These are phyloP conservation scores for Anabas testudineus DNA, from an alignment of 2,797 vertebrate genomes.

Conservation along the genomic window DNA sequence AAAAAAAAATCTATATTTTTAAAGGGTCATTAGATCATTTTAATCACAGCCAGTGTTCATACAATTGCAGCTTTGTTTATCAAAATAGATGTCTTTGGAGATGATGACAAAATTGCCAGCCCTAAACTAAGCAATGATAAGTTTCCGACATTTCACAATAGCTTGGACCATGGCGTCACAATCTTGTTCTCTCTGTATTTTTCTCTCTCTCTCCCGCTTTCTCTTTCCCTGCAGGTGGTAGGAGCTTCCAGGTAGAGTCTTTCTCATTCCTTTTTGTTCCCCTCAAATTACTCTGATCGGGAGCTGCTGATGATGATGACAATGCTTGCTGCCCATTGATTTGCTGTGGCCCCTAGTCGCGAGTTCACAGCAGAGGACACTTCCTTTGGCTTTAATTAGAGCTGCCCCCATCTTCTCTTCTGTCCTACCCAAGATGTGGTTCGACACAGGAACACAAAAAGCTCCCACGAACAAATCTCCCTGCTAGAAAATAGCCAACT, in stretches of 20 bases:
- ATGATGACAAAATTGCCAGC: slow-evolving; percentile 74
- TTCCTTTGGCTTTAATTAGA: slow-evolving; percentile 85
- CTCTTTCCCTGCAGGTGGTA: slow-evolving; percentile 79
- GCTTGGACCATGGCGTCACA: slow-evolving; percentile 47
- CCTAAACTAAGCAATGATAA: slow-evolving; percentile 63
- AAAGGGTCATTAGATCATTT: slow-evolving; percentile 70
- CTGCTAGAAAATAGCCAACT: slow-evolving; percentile 60
- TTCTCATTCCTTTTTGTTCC: slow-evolving; percentile 84
- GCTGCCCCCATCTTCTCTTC: slow-evolving; percentile 74
- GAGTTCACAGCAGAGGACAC: slow-evolving; percentile 82
- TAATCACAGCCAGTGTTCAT: slow-evolving; percentile 49
- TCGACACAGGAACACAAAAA: slow-evolving; percentile 69
- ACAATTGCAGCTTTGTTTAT: slow-evolving; percentile 69
- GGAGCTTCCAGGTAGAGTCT: slow-evolving; percentile 77
- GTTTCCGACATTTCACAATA: slow-evolving; percentile 55
- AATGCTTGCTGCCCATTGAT: slow-evolving; percentile 84
- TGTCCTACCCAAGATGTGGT: slow-evolving; percentile 71
- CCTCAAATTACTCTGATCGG: slow-evolving; percentile 82
- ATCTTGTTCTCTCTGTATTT: slow-evolving; percentile 54
- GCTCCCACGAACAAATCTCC: slow-evolving; percentile 66
- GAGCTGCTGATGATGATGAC: slow-evolving; percentile 80
- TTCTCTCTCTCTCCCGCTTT: slow-evolving; percentile 57
- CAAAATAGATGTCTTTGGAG: slow-evolving; percentile 72
- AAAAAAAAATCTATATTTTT: slow-evolving; percentile 63
- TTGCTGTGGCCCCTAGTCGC: slow-evolving; percentile 79